phyloP scores from a whole-genome alignment of 2,888 invertebrate genomes.

The Agrochola lota region DNA sequence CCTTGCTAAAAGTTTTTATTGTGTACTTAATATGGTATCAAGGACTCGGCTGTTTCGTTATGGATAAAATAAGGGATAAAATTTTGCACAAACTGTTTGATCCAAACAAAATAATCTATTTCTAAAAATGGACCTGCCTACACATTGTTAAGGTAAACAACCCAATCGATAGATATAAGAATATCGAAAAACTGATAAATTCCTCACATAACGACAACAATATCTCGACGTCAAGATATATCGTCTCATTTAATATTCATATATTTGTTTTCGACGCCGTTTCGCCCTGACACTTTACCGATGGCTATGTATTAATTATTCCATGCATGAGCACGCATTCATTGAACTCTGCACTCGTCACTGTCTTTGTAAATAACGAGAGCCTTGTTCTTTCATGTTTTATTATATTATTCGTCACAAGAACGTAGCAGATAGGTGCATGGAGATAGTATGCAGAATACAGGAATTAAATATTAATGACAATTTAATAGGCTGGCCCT shows the following conservation, averaged over 20 bases:
- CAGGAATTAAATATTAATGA: neutral
- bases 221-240: conserved; percentile 75
- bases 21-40: neutral
- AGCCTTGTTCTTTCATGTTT: conserved; percentile 50
- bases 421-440: neutral
- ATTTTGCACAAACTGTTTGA: too few relatives aligned
- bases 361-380: conserved; percentile 66
- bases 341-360: conserved; percentile 72
- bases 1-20: neutral
- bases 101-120: neutral
- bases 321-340: conserved; percentile 80
- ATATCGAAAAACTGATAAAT: conserved; percentile 49
- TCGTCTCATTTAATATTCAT: conserved; percentile 85
- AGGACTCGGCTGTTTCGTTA: neutral
- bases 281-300: conserved; percentile 82
- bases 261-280: conserved; percentile 85
- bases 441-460: neutral
- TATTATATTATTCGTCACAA: conserved; percentile 26
- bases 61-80: neutral
- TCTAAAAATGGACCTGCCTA: conserved; percentile 17
- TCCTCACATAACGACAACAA: conserved; percentile 68
- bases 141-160: neutral
- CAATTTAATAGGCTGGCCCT: neutral
- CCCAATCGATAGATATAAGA: conserved; percentile 14
- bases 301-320: conserved; percentile 84